Conservation (phyloP, 2,888 invertebrate species). For the Stramonita haemastoma region DNA sequence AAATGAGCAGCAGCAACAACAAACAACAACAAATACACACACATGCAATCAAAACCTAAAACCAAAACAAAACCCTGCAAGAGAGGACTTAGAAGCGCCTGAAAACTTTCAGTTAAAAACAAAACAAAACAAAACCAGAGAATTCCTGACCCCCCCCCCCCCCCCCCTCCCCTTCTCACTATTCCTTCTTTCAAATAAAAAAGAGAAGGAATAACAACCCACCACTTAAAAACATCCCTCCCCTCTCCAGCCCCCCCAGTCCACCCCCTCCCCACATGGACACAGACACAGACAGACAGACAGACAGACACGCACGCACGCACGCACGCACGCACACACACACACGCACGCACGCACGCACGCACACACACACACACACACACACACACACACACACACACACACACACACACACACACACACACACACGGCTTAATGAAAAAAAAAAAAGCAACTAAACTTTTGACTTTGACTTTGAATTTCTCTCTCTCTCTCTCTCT, state of each 20-base stretch:
- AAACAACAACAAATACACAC: not conserved
- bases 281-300: not conserved
- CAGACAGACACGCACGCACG: not conserved
- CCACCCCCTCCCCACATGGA: too few relatives aligned
- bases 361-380: not conserved
- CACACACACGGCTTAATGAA: constrained; percentile 11
- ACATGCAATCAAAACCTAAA: not conserved
- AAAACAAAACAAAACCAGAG: too few relatives aligned
- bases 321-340: not conserved
- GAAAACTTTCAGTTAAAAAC: too few relatives aligned
- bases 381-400: constrained; percentile 8
- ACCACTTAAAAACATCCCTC: too few relatives aligned
- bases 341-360: not conserved
- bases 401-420: constrained; percentile 11
- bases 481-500: not conserved
- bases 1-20: not conserved
- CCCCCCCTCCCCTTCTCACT: not conserved
- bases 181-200: too few relatives aligned
- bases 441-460: too few relatives aligned
- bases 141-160: not conserved
- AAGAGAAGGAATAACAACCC: too few relatives aligned
- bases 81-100: too few relatives aligned
- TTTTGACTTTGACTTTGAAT: too few relatives aligned
- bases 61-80: too few relatives aligned
- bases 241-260: too few relatives aligned